Evolutionary conservation across 2,888 invertebrate species (phyloP), one percentile per base, ranked within the genome.

Genomic region (Leptopilina drosophilae): DNA sequence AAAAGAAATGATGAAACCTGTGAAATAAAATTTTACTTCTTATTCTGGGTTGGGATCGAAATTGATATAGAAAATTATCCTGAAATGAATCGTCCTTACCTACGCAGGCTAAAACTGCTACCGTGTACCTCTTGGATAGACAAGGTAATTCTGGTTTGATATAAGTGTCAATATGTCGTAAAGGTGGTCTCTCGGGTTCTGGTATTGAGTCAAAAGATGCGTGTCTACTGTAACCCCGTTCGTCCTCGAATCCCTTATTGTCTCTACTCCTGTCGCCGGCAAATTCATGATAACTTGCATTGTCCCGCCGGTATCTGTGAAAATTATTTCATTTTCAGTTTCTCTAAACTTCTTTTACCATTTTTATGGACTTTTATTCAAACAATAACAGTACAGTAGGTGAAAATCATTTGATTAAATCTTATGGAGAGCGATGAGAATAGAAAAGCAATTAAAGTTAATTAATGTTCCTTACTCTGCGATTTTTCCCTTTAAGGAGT

Each of bases 1-100:
- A 90, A 98, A 98, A 92, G 97, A 97, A 90, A 98, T 98, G 92
- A 98, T 95, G 92, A 98, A 98, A 78, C 98, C 94, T 93, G 85
- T 4, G 33, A 9, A 53, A 49, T 42, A 64, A 20, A 49, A 64
- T 64, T 42, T 26, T 15, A 64, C 26, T 64, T 20, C 20, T 20
- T 20, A 20, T 20, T 20, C 20, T 20, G 20, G 20, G 20, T 20
- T 20, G 20, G 20, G 20, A 20, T 20, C 20, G 20, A 20, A 20
- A 20, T 20, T 20, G 20, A 20, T 20, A 20, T 20, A 20, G 20
- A 1, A 20, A 20, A 20, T 20, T 20, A 20, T 20, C n/a, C n/a
- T n/a, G n/a, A n/a, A n/a, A n/a, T n/a, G n/a, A 20, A 20, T 20
- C 20, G 1, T 20, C 20, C 20, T 20, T 33, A 93, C 93, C 97